Evolutionary conservation across 2,888 invertebrate species (phyloP).

Genomic region (Cheilosia scutellata): DNA sequence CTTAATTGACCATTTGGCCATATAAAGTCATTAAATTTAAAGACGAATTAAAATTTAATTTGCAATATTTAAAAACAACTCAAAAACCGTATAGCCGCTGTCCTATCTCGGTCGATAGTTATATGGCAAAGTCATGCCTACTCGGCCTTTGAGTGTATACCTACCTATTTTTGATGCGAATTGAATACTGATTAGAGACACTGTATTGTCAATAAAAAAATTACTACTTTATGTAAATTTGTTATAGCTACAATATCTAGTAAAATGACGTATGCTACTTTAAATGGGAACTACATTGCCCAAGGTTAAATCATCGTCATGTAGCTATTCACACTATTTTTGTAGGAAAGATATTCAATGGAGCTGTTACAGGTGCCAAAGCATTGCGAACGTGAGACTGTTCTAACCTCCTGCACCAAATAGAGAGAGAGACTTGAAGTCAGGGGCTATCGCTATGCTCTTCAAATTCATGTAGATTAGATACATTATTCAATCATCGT

Average conservation of each 20-base stretch:
- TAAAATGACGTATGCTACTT: not conserved
- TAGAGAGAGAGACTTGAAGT: too few relatives aligned
- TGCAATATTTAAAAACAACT: not conserved
- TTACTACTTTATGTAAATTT: not conserved
- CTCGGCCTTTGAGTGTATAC: not conserved
- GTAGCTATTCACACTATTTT: not conserved
- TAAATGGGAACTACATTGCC: not conserved
- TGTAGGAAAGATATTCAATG: not conserved
- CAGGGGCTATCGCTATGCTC: too few relatives aligned
- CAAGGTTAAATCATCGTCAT: not conserved
- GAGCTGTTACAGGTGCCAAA: too few relatives aligned
- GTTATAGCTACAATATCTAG: not conserved
- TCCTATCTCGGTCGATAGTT: not conserved
- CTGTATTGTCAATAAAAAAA: not conserved
- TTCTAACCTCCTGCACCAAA: too few relatives aligned
- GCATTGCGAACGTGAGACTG: too few relatives aligned
- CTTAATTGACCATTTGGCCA: too few relatives aligned
- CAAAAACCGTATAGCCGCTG: not conserved
- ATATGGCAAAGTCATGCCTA: not conserved
- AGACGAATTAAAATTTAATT: too few relatives aligned
- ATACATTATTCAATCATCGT: too few relatives aligned
- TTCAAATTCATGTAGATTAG: too few relatives aligned
- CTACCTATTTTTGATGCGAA: not conserved
- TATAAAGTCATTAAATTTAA: too few relatives aligned
- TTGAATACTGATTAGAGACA: slow-evolving; percentile 16